Evolutionary conservation across 2,797 vertebrate genomes (phyloP), one percentile per base, ranked within the genome.

Genomic region (Poeciliopsis gracilis): DNA sequence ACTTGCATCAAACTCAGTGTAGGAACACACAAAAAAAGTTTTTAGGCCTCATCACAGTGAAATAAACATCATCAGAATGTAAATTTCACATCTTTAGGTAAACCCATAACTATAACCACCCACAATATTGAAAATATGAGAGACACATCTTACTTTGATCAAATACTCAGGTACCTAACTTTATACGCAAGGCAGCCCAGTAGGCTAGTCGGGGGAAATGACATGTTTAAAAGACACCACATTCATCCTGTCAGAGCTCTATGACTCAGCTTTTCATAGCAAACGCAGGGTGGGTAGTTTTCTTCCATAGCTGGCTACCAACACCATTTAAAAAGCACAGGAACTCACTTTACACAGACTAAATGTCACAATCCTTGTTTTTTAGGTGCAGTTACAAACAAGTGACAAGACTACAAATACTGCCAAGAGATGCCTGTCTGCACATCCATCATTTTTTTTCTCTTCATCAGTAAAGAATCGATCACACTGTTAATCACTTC

Each of bases 231-330:
- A 61, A 0, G 28, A 61, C 30, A 88, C 82, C 85, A 87, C 88
- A 89, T 90, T 89, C 80, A 82, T 87, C 85, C 82, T 87, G 87
- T 90, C 89, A 80, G 87, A 87, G 88, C 87, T 73, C 61, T 73
- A 87, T 94, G 94, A 95, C 91, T 95, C 93, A 94, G 94, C 91
- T 86, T 89, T 90, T 91, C 86, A 90, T 85, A 89, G 86, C 89
- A 87, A 88, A 79, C 72, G 87, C 81, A 88, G 87, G 92, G 93
- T 93, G 88, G 93, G 92, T 92, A 91, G 86, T 84, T 89, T 93
- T 90, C 89, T 93, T 91, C 85, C 82, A 82, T 57, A 75, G 73
- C 87, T 51, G 85, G 77, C 85, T 90, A 90, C 93, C 91, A 86
- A 91, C 89, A 87, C 78, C 78, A 69, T 67, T 63, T 63, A 81